These are phyloP conservation scores for Nemopilema nomurai DNA, from an alignment of 30 jellyfish, hydroid and myxozoan species.

Conservation along the genomic window DNA sequence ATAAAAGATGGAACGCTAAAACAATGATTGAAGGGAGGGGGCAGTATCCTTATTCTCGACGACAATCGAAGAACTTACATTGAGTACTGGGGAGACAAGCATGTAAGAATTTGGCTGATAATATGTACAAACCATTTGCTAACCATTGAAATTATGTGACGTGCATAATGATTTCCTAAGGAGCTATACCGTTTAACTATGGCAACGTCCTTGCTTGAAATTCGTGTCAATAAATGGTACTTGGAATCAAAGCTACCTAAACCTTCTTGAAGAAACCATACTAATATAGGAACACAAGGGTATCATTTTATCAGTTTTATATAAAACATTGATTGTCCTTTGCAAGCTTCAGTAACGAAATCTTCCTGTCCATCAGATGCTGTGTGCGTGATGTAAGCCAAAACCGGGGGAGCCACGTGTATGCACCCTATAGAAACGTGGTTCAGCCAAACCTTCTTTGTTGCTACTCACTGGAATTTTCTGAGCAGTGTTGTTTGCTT, in stretches of 20 bases:
- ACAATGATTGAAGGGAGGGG: too few relatives aligned
- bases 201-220: too few relatives aligned
- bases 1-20: too few relatives aligned
- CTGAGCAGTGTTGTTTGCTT: not conserved
- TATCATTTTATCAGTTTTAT: not conserved
- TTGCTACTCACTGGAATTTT: not conserved
- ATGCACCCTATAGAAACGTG: not conserved
- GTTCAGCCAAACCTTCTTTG: not conserved
- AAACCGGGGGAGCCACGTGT: not conserved
- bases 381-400: not conserved
- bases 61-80: too few relatives aligned
- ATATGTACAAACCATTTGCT: not conserved
- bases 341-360: not conserved
- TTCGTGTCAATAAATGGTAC: too few relatives aligned
- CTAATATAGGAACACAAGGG: not conserved
- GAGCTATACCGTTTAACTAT: too few relatives aligned
- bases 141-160: not conserved
- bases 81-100: not conserved
- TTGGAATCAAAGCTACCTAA: not conserved
- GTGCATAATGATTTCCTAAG: too few relatives aligned
- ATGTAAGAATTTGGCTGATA: not conserved
- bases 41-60: too few relatives aligned
- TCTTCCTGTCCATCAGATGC: not conserved
- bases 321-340: not conserved
- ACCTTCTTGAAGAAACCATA: too few relatives aligned